Evolutionary conservation across 2,113 vertebrate genomes (phyloP), one percentile per base, ranked within the genome.

Genomic region (Urocolius indicus): DNA sequence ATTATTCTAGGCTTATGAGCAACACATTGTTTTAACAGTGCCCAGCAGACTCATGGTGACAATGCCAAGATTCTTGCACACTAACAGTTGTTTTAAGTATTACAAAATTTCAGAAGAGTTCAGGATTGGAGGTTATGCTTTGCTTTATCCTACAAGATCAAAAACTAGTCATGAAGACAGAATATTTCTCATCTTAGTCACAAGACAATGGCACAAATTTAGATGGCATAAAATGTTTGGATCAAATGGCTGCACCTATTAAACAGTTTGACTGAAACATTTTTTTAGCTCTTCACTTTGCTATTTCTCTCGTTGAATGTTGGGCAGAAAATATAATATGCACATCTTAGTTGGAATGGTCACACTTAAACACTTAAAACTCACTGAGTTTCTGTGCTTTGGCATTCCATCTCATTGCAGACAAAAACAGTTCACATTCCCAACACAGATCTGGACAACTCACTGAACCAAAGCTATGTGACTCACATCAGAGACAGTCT

Each of bases 1-100:
- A 79, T 87, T 91, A 76, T 87, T 93, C 61, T 68, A 87, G 61
- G n/a, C 46, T 81, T 75, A n/a, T 9, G 24, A 95, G 41, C 52
- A 87, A 32, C 27, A 75, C 4, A 13, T 63, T 71, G 30, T 41
- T 89, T 69, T 73, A 89, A 84, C 30, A 72, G 32, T n/a, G 46
- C 73, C 86, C 86, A 89, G 58, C 13, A 94, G 63, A 18, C 45
- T 22, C 24, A 7, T 27, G 19, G 66, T 58, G 66, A 81, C 66
- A 76, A 57, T 49, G 49, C 45, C 87, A 91, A 94, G 87, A 36
- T 75, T 89, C 69, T 84, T 82, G 49, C n/a, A 84, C 66, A 45
- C 55, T 48, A 80, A 57, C 27, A 69, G 27, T 61, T 59, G 30
- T 13, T 82, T 55, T 51, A 80, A 43, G 65, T 58, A 73, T 15